phyloP scores from a whole-genome alignment of 37 sponge, comb jelly and placozoan genomes.

The Agelas oroides region DNA sequence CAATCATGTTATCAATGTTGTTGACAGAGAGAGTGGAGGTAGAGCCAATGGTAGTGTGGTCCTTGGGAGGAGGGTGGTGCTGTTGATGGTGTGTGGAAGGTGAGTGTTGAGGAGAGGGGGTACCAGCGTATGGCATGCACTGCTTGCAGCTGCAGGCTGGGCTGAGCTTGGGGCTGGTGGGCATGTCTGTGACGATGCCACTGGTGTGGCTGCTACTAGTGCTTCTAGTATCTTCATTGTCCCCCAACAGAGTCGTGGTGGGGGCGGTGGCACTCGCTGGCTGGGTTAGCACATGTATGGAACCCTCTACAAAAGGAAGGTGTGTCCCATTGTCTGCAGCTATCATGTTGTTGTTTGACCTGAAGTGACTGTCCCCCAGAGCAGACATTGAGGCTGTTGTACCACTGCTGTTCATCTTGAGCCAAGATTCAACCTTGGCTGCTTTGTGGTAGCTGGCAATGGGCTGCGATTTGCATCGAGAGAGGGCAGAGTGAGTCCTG shows the following conservation, averaged over 20 bases:
- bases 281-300: no score
- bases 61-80: neutral
- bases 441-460: conserved; percentile 4
- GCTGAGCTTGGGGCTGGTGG: conserved; percentile 36
- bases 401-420: conserved; percentile 4
- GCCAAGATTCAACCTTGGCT: conserved; percentile 28
- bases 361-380: no score
- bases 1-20: neutral
- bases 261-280: neutral
- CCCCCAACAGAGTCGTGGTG: neutral
- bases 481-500: no score
- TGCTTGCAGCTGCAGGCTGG: conserved; percentile 5
- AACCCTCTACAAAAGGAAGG: no score
- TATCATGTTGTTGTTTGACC: no score
- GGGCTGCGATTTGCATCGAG: no score
- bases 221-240: conserved; percentile 43
- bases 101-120: neutral
- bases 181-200: conserved; percentile 57
- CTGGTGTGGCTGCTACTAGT: conserved; percentile 58
- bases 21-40: neutral
- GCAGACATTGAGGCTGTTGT: no score
- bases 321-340: no score
- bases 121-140: neutral
- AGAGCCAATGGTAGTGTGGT: neutral
- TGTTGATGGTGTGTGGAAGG: conserved; percentile 2